phyloP scores from a whole-genome alignment of 2,888 invertebrate genomes.

The Drosophila antonietae region DNA sequence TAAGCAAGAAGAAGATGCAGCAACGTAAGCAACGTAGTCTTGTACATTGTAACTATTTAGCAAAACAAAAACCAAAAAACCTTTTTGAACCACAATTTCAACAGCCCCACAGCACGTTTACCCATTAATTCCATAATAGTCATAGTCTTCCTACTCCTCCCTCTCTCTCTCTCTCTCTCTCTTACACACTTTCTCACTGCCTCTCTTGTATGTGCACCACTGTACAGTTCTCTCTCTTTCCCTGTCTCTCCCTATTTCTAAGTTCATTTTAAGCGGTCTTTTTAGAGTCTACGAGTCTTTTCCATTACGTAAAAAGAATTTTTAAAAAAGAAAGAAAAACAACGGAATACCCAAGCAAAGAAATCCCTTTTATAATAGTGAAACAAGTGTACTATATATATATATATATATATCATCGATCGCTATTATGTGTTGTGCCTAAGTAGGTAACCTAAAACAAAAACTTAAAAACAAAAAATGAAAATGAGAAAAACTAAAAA shows the following conservation, averaged over 20 bases:
- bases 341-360: background rate
- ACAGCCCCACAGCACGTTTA: slow-evolving; percentile 47
- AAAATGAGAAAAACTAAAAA: slow-evolving; percentile 9
- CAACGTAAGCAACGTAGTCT: slow-evolving; percentile 64
- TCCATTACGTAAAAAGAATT: slow-evolving; percentile 34
- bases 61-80: slow-evolving; percentile 6
- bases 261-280: slow-evolving; percentile 6
- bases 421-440: slow-evolving; percentile 61
- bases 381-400: slow-evolving; percentile 36
- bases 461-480: slow-evolving; percentile 2
- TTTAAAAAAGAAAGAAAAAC: slow-evolving; percentile 28
- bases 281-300: slow-evolving; percentile 16
- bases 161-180: background rate
- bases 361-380: slow-evolving; percentile 40
- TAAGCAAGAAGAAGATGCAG: slow-evolving; percentile 9
- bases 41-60: slow-evolving; percentile 68
- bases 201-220: slow-evolving; percentile 23
- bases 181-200: slow-evolving; percentile 1
- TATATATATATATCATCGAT: slow-evolving; percentile 35
- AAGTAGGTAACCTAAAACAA: slow-evolving; percentile 42
- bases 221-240: slow-evolving; percentile 16
- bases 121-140: slow-evolving; percentile 41
- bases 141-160: slow-evolving; percentile 22
- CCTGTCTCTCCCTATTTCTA: background rate
- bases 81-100: slow-evolving; percentile 21